Evolutionary conservation across 2,888 invertebrate genomes (phyloP), one percentile per base, ranked within the genome.

Genomic region (Baccha elongata): DNA sequence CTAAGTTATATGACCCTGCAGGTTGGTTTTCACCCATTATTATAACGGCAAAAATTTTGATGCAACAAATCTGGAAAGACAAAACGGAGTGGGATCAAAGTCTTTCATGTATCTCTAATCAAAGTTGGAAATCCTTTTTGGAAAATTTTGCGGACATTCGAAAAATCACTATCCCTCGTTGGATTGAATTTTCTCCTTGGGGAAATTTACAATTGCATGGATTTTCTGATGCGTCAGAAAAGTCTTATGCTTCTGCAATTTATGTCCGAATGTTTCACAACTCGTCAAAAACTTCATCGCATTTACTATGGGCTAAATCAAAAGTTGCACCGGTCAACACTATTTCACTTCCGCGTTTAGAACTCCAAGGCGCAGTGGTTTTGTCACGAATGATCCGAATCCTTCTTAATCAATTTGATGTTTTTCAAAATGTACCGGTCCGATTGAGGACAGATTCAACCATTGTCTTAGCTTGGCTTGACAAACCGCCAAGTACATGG

Each of bases 141-240:
- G 1, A 6, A 11, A 21, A 48, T 7, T 65, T 73, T 17, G 1
- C 11, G 0, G 8, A 35, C 15, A 58, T 73, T 10, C 15, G 69
- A 11, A n/a, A n/a, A 1, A 73, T 76, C n/a, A 10, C 13, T 5
- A 76, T 73, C 8, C 68, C 65, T 8, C 50, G 84, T 13, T 84
- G 71, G 74, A 15, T 79, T 17, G 58, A 55, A 8, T 81, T 46
- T 8, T 17, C 42, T 10, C 65, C 74, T 0, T 11, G 35, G 10
- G 4, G 15, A 10, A 8, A 1, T 3, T 15, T 73, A 0, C 55
- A 84, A 65, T 4, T 84, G 11, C 76, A 78, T n/a, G 73, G 42
- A 0, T 84, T 73, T 37, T 76, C 50, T 19, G 73, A 84, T 52
- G 64, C 73, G 6, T 84, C 83, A 1, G 78, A 84, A 26, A 69